Conservation (phyloP, 2,113 vertebrate genomes). For the Ranitomeya variabilis region DNA sequence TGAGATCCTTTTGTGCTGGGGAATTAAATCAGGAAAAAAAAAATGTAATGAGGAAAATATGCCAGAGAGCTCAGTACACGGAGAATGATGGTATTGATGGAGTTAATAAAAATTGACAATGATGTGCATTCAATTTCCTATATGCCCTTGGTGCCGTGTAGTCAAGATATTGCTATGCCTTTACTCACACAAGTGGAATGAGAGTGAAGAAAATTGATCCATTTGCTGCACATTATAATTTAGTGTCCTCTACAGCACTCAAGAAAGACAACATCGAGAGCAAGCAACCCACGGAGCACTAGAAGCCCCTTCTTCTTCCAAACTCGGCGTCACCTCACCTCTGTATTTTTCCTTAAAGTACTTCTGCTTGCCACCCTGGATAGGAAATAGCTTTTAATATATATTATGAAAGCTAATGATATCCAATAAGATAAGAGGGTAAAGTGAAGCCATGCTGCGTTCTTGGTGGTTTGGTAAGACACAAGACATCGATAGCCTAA, state of each 20-base stretch:
- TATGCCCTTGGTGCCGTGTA: background rate
- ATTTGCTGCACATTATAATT: constrained; percentile 44
- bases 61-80: background rate
- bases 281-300: background rate
- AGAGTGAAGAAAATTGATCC: constrained; percentile 39
- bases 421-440: background rate
- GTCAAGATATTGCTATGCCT: background rate
- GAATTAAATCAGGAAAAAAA: background rate
- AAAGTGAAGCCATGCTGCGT: constrained; percentile 2
- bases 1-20: background rate
- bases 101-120: constrained; percentile 40
- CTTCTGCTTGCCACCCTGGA: too few species aligned
- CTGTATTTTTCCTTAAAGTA: background rate
- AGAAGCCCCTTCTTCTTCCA: background rate
- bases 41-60: background rate
- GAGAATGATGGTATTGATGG: constrained; percentile 18
- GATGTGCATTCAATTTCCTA: background rate
- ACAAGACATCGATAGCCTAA: background rate
- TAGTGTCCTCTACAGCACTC: constrained; percentile 3
- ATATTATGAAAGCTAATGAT: background rate
- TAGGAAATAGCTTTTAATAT: background rate
- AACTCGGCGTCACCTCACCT: background rate
- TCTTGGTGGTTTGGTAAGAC: background rate
- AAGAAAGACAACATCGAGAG: constrained; percentile 16
- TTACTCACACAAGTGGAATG: constrained; percentile 9